These are phyloP conservation scores for Heliconius hortense DNA, from an alignment of 2,888 invertebrate genomes.

Conservation along the genomic window DNA sequence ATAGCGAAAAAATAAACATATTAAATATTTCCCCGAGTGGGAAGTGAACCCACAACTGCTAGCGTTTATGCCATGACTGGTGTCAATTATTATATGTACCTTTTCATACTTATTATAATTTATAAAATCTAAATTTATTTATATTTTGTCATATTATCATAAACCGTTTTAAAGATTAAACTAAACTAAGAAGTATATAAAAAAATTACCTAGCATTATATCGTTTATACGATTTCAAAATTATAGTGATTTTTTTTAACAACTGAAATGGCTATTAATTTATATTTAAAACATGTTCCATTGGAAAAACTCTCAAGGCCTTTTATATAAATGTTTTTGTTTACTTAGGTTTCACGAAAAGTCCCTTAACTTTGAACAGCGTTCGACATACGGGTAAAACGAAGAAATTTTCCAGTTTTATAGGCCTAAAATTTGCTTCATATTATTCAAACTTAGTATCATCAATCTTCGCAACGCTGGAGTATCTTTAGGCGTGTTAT, in stretches of 20 bases:
- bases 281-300: background rate
- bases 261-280: background rate
- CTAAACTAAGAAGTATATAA: too few species aligned
- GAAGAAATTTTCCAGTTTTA: slow-evolving; percentile 8
- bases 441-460: slow-evolving; percentile 6
- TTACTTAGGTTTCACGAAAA: slow-evolving; percentile 16
- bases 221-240: background rate
- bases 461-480: slow-evolving; percentile 6
- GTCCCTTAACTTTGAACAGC: slow-evolving; percentile 2
- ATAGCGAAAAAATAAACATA: too few species aligned
- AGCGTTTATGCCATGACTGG: too few species aligned
- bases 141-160: too few species aligned
- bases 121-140: too few species aligned
- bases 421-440: background rate
- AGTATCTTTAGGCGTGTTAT: slow-evolving; percentile 4
- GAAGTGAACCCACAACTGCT: too few species aligned
- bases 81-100: too few species aligned
- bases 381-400: background rate
- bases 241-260: background rate
- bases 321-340: slow-evolving; percentile 10
- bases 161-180: too few species aligned
- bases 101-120: too few species aligned
- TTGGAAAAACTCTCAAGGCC: background rate
- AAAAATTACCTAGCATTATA: too few species aligned
- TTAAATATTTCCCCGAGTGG: too few species aligned